Percentiles rank a stretch among this genome's conserved stretches.
These are phyloP conservation scores for Oxyura jamaicensis DNA, from an alignment of 2,113 vertebrate genomes.

Conservation along the genomic window DNA sequence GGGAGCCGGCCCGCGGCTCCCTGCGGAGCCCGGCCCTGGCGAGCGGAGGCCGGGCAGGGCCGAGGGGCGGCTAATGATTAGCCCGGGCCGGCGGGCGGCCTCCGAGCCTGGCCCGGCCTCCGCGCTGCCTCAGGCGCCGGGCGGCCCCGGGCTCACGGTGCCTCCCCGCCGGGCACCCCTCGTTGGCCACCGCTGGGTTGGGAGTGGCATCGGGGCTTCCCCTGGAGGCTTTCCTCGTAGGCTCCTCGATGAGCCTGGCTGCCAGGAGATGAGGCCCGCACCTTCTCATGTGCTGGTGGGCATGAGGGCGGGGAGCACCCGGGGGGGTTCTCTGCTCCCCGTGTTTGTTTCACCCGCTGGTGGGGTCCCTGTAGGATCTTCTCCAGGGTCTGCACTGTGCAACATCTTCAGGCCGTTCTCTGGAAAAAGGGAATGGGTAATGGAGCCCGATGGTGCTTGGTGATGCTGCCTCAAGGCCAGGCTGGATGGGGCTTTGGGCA, in stretches of 20 bases:
- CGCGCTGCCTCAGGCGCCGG: neutral
- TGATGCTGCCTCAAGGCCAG: neutral
- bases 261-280: neutral
- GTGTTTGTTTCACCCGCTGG: neutral
- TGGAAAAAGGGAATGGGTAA: neutral
- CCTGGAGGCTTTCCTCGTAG: neutral
- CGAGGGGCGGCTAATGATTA: conserved; percentile 17
- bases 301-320: neutral
- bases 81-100: neutral
- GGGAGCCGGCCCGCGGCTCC: neutral
- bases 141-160: neutral
- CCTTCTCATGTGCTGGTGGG: no score
- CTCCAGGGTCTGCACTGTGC: neutral
- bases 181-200: no score
- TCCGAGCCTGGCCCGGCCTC: neutral
- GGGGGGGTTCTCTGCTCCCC: rapidly evolving
- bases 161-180: no score
- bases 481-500: no score
- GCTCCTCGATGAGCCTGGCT: rapidly evolving
- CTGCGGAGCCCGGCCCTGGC: neutral
- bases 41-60: neutral
- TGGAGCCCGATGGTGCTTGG: neutral
- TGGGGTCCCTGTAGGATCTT: neutral
- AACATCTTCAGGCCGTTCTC: neutral
- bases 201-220: neutral